Conservation (phyloP, 2,797 vertebrate species). For the Simalia tracyae region DNA sequence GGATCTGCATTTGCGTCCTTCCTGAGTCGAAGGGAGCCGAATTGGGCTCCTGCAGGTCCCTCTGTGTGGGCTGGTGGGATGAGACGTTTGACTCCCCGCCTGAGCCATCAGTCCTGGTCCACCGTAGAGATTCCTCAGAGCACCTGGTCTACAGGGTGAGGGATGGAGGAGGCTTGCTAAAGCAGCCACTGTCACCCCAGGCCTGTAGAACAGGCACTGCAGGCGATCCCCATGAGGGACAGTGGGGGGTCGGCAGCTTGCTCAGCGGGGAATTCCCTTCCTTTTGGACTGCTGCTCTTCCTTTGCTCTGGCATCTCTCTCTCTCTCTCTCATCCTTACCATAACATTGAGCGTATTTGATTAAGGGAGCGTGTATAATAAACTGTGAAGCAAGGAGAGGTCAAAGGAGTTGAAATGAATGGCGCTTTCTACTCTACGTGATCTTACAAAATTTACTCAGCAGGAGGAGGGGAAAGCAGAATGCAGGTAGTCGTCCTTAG, state of each 20-base stretch:
- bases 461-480: slow-evolving; percentile 31
- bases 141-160: neutral
- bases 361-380: slow-evolving; percentile 69
- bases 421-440: slow-evolving; percentile 46
- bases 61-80: neutral
- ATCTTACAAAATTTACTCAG: slow-evolving; percentile 60
- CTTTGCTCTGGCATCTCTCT: neutral
- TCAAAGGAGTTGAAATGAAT: slow-evolving; percentile 48
- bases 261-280: neutral
- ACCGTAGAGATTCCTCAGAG: neutral
- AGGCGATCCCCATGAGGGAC: neutral
- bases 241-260: neutral
- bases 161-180: neutral
- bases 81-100: neutral
- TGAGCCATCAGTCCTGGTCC: neutral
- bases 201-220: neutral
- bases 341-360: slow-evolving; percentile 73
- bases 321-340: slow-evolving; percentile 64
- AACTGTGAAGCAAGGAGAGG: slow-evolving; percentile 66
- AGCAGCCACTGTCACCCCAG: neutral
- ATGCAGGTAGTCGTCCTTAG: neutral
- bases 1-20: neutral
- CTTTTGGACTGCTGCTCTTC: neutral
- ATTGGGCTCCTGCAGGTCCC: neutral
- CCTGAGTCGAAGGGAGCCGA: neutral